Evolutionary conservation across 2,113 vertebrate species (phyloP).

Genomic region (Machaerirhynchus nigripectus): DNA sequence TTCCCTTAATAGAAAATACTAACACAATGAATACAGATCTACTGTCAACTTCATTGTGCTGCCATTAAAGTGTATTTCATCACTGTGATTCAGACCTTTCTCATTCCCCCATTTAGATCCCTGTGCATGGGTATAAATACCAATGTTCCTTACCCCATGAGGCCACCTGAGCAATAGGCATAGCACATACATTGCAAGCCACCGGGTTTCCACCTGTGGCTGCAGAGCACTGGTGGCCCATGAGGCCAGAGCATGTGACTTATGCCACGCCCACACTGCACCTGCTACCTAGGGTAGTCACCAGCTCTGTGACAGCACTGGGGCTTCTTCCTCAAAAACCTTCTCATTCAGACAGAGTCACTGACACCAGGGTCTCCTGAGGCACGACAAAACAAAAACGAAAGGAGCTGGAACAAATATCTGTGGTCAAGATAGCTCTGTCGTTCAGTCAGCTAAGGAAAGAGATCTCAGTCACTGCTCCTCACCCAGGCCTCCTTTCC

Average conservation of each 20-base stretch:
- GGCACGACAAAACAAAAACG: not conserved
- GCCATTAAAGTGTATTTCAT: not conserved
- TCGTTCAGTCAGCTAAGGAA: not conserved
- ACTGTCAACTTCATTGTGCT: not conserved
- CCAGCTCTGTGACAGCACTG: not conserved
- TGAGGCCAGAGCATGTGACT: not conserved
- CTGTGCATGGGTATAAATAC: not conserved
- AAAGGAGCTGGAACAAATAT: not conserved
- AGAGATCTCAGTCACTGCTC: not conserved
- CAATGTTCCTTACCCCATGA: not conserved
- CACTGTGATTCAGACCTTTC: not conserved
- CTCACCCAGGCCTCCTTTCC: not conserved
- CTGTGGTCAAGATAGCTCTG: not conserved
- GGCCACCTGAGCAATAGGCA: not conserved
- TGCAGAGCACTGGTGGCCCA: not conserved
- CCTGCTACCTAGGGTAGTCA: fast-evolving
- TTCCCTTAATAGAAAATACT: not conserved
- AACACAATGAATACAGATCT: not conserved
- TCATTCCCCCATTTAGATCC: not conserved
- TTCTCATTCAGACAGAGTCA: not conserved
- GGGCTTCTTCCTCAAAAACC: not conserved
- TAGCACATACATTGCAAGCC: not conserved
- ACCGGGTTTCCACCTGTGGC: not conserved
- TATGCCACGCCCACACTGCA: no score
- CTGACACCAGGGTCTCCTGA: not conserved